These are phyloP conservation scores for Micrastur ruficollis DNA, from an alignment of 2,797 vertebrate species.

Conservation along the genomic window DNA sequence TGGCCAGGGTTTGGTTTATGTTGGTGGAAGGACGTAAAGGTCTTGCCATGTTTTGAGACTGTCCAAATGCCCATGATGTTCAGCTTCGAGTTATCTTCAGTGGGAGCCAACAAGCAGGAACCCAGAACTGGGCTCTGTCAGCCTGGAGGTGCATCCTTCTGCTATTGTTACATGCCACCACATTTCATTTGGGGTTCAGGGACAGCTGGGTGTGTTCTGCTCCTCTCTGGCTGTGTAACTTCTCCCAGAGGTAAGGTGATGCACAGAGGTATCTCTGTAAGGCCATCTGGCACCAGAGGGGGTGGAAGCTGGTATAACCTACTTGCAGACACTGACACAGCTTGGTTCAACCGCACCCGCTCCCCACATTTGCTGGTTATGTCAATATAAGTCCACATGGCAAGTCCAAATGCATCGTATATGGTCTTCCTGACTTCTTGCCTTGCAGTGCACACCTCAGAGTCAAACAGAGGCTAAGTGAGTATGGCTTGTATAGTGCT, in stretches of 20 bases:
- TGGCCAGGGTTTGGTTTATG: background rate
- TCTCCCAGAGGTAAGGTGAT: background rate
- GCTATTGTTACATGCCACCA: background rate
- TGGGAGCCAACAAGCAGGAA: background rate
- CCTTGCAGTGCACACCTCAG: background rate
- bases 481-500: background rate
- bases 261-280: background rate
- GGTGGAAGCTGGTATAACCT: background rate
- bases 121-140: background rate
- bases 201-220: background rate
- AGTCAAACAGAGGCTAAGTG: background rate
- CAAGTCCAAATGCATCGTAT: background rate
- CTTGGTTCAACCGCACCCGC: background rate
- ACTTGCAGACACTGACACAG: background rate
- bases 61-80: background rate
- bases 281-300: background rate
- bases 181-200: background rate
- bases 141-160: background rate
- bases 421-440: background rate
- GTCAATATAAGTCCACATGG: background rate
- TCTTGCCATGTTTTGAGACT: background rate
- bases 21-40: background rate
- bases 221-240: background rate
- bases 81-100: background rate
- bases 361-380: background rate